Conservation (phyloP, 1,140 invertebrate species). For the Luehdorfia chinensis region DNA sequence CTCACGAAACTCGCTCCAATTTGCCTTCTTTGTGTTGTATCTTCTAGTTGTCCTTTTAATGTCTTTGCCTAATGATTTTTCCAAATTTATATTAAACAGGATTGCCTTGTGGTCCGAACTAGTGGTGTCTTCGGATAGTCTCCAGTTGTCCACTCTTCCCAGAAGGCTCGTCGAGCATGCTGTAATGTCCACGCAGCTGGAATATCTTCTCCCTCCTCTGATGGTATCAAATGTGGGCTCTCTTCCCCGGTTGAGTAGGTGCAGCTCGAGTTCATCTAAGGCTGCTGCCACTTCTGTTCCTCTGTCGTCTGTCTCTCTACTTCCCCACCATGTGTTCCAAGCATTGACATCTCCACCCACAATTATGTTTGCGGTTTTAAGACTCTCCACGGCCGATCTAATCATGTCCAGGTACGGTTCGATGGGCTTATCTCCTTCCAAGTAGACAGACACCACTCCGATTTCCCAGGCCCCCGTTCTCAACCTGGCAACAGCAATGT, state of each 20-base stretch:
- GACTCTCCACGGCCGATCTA: not conserved
- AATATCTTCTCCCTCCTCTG: too few relatives aligned
- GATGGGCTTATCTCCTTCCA: not conserved
- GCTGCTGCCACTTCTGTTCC: not conserved
- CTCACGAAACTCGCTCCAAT: slow-evolving; percentile 13
- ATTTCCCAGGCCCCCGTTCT: slow-evolving; percentile 11
- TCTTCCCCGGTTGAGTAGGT: slow-evolving; percentile 25
- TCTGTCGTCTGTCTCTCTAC: too few relatives aligned
- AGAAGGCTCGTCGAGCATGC: not conserved
- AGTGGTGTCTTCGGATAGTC: not conserved
- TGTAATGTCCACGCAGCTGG: too few relatives aligned
- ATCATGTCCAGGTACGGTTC: not conserved
- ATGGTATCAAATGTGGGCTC: too few relatives aligned
- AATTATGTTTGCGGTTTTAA: too few relatives aligned
- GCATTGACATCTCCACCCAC: too few relatives aligned
- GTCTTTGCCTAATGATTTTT: not conserved
- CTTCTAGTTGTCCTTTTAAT: not conserved
- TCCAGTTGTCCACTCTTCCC: not conserved
- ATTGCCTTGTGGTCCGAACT: not conserved
- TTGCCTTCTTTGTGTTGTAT: slow-evolving; percentile 15
- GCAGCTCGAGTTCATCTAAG: slow-evolving; percentile 17
- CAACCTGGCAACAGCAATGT: too few relatives aligned
- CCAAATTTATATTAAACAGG: not conserved
- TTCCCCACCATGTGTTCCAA: too few relatives aligned
- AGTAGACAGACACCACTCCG: not conserved